Percentiles rank a stretch among this genome's conserved stretches.
phyloP scores from a whole-genome alignment of 92 coral and sea anemone species.

The Porites divaricata region DNA sequence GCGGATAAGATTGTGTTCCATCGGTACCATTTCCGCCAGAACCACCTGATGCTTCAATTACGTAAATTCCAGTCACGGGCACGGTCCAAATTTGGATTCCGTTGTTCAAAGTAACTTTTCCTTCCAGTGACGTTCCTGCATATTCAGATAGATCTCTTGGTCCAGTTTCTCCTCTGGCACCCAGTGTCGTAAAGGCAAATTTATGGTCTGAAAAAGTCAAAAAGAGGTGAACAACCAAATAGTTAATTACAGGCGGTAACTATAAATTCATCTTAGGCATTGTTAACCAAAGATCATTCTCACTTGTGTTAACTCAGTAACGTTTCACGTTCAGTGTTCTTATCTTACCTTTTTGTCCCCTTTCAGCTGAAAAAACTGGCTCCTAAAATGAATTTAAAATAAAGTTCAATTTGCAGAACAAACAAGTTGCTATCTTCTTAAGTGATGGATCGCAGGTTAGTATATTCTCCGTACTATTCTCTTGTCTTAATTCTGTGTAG shows the following conservation, averaged over 20 bases:
- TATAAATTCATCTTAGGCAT: no score
- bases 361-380: conserved; percentile 1
- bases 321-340: background rate
- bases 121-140: conserved; percentile 67
- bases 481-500: no score
- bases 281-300: no score
- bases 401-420: background rate
- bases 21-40: conserved; percentile 84
- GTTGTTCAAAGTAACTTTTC: conserved; percentile 51
- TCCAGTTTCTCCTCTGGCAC: conserved; percentile 70
- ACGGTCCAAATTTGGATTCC: conserved; percentile 93
- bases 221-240: background rate
- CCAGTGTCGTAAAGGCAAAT: conserved; percentile 68
- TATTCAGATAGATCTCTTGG: conserved; percentile 68
- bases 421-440: no score
- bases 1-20: background rate
- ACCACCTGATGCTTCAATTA: conserved; percentile 83
- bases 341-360: background rate
- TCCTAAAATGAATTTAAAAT: background rate
- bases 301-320: background rate
- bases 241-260: no score
- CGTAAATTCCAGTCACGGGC: conserved; percentile 80
- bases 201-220: background rate
- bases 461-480: no score
- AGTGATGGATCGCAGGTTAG: no score